phyloP scores from a whole-genome alignment of 2,888 invertebrate species.

The Ectemnius cavifrons region DNA sequence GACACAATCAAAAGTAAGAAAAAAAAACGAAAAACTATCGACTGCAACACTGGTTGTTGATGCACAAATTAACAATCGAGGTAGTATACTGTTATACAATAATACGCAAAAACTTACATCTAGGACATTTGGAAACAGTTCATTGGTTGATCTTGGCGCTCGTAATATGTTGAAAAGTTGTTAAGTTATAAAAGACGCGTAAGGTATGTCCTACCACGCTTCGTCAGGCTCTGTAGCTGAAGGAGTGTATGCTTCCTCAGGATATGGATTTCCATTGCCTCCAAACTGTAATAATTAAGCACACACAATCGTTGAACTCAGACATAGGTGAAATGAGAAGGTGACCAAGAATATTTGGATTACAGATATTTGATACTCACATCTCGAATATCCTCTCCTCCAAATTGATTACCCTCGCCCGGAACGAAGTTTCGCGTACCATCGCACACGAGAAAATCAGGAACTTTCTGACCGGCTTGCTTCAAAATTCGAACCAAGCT shows the following conservation, averaged over 20 bases:
- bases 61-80: no score
- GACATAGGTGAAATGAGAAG: no score
- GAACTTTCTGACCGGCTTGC: slow-evolving; percentile 89
- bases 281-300: slow-evolving; percentile 55
- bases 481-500: slow-evolving; percentile 86
- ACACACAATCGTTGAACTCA: neutral
- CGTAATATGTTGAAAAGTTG: neutral
- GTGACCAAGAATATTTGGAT: no score
- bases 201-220: slow-evolving; percentile 78
- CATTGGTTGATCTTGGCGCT: no score
- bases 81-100: neutral
- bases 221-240: slow-evolving; percentile 80
- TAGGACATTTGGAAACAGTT: no score
- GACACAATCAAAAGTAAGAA: neutral
- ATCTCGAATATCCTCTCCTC: slow-evolving; percentile 85
- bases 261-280: slow-evolving; percentile 47
- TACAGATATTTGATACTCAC: slow-evolving; percentile 77
- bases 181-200: neutral
- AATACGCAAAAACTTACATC: neutral
- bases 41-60: neutral
- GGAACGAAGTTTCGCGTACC: slow-evolving; percentile 71
- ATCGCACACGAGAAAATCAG: slow-evolving; percentile 81
- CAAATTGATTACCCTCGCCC: slow-evolving; percentile 80
- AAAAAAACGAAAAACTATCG: neutral
- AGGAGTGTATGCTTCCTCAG: slow-evolving; percentile 14